Conservation (phyloP, 2,797 vertebrate species). For the Hyperoplus lanceolatus region DNA sequence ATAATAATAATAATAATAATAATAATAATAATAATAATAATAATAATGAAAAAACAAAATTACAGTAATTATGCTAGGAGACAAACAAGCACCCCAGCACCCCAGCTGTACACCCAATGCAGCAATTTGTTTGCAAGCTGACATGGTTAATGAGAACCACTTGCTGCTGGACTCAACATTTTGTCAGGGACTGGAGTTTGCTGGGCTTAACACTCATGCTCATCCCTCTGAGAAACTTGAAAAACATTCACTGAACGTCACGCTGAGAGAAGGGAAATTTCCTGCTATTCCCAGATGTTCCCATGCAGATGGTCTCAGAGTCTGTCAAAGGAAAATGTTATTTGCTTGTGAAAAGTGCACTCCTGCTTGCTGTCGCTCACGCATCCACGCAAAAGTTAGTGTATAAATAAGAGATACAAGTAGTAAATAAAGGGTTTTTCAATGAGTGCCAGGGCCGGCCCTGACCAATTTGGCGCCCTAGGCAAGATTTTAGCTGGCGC, state of each 20-base stretch:
- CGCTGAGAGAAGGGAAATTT: conserved; percentile 87
- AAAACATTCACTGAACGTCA: conserved; percentile 87
- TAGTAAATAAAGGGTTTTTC: background rate
- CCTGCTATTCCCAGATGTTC: conserved; percentile 92
- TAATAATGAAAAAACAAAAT: conserved; percentile 61
- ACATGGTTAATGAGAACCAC: conserved; percentile 94
- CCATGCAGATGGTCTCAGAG: conserved; percentile 88
- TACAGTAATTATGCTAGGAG: conserved; percentile 69
- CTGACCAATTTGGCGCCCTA: too few species aligned
- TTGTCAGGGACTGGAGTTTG: conserved; percentile 81
- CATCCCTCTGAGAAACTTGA: conserved; percentile 81
- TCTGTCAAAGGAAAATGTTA: conserved; percentile 75
- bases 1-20: too few species aligned
- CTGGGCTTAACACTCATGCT: conserved; percentile 62
- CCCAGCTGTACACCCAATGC: conserved; percentile 88
- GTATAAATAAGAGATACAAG: conserved; percentile 28
- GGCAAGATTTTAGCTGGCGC: too few species aligned
- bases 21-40: background rate
- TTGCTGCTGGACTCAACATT: conserved; percentile 87
- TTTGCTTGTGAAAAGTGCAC: conserved; percentile 60
- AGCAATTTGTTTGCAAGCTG: conserved; percentile 92
- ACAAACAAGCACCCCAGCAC: conserved; percentile 50
- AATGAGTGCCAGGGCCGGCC: background rate
- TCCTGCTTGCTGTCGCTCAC: conserved; percentile 53
- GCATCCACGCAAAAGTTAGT: conserved; percentile 19